These are phyloP conservation scores for Eustalomyia histrio DNA, from an alignment of 2,888 invertebrate genomes.

Conservation along the genomic window DNA sequence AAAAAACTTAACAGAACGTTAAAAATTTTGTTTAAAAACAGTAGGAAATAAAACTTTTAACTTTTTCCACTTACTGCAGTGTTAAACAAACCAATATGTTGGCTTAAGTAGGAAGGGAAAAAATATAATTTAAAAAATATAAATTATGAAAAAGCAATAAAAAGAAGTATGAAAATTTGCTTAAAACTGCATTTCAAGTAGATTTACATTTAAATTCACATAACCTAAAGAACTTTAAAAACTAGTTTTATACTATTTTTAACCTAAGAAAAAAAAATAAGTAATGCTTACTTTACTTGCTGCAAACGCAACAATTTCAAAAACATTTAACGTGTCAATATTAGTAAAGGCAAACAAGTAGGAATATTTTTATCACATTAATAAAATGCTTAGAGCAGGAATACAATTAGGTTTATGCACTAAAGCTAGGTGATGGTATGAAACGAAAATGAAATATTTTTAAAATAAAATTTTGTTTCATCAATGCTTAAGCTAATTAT, in stretches of 20 bases:
- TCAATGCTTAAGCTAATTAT: too few relatives aligned
- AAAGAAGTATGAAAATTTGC: slow-evolving; percentile 18
- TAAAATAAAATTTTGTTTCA: too few relatives aligned
- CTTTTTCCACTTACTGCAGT: background rate
- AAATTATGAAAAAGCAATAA: slow-evolving; percentile 23
- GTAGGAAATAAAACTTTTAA: background rate
- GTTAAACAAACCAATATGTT: slow-evolving; percentile 16
- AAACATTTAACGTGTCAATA: too few relatives aligned
- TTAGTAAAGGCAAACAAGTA: too few relatives aligned
- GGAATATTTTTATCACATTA: too few relatives aligned
- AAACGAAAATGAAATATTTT: too few relatives aligned
- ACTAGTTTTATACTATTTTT: slow-evolving; percentile 11
- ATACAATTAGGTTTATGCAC: too few relatives aligned
- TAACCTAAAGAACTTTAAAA: slow-evolving; percentile 32
- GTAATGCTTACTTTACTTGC: too few relatives aligned
- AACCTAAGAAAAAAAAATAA: background rate
- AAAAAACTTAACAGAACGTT: background rate
- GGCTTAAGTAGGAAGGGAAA: background rate
- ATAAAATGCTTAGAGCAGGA: too few relatives aligned
- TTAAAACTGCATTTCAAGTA: slow-evolving; percentile 56
- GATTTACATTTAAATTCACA: slow-evolving; percentile 61
- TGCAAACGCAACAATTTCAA: too few relatives aligned
- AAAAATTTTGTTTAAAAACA: background rate
- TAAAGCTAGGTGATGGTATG: too few relatives aligned
- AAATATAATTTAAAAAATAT: slow-evolving; percentile 21